Percentiles rank a stretch among this genome's conserved stretches.
Conservation (phyloP, 2,113 vertebrate genomes). For the Rutilus rutilus region DNA sequence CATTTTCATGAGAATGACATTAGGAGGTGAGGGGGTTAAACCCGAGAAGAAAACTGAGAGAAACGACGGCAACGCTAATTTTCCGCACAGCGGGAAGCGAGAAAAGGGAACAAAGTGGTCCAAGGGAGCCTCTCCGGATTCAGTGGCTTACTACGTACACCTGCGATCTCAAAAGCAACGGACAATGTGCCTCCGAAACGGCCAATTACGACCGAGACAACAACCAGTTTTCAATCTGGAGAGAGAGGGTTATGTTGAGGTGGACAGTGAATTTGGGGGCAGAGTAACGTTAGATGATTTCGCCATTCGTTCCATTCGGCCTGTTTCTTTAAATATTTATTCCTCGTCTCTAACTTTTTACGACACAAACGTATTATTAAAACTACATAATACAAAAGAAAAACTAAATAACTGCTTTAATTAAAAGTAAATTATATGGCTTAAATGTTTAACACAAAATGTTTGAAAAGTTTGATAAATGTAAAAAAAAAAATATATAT, state of each 20-base stretch:
- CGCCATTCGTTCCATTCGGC: background rate
- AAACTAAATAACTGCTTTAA: background rate
- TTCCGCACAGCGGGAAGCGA: slow-evolving; percentile 66
- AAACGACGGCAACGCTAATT: slow-evolving; percentile 69
- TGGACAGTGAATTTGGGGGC: slow-evolving; percentile 51
- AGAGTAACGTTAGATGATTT: slow-evolving; percentile 64
- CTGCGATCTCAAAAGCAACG: slow-evolving; percentile 80
- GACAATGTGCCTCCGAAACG: slow-evolving; percentile 81
- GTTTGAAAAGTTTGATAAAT: background rate
- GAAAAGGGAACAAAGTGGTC: slow-evolving; percentile 77
- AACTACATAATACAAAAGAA: background rate
- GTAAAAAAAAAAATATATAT: background rate
- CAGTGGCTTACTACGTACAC: slow-evolving; percentile 80
- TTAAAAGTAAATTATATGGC: no score
- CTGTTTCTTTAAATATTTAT: background rate
- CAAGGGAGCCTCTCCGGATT: slow-evolving; percentile 76
- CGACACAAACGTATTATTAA: background rate
- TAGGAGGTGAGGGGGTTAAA: slow-evolving; percentile 82
- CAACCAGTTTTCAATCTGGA: slow-evolving; percentile 71
- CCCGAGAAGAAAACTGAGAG: slow-evolving; percentile 57
- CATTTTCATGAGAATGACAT: slow-evolving; percentile 82
- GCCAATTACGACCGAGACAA: slow-evolving; percentile 78
- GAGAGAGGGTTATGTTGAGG: slow-evolving; percentile 52
- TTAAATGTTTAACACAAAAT: background rate
- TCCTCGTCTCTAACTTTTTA: background rate